Base-by-base conservation (phyloP, 2,888 invertebrate species). In the Thecophora atra region DNA sequence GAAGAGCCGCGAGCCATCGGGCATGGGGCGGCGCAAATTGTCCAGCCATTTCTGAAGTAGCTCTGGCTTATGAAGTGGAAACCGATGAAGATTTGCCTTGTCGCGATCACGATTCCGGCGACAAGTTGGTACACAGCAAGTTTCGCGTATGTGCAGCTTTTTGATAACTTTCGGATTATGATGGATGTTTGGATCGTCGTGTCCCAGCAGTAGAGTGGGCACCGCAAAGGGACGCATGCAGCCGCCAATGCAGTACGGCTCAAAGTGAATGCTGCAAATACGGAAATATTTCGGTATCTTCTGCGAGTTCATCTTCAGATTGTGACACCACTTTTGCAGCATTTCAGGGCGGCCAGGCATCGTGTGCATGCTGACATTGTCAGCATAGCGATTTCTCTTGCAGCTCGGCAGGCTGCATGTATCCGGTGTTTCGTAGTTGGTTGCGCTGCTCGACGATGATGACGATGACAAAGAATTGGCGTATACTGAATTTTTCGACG, bases 221-320 rank as follows among this genome's bases (percentile, higher is more conserved):
- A 83, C 84, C 1, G 83, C 83, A 74, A 83, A 83, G 0, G 83
- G 83, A 47, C 83, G 82, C 83, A 83, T 83, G 52, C 83, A 83
- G 11, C 83, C 83, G 7, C 83, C 83, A 72, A 83, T 83, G 75
- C 83, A 83, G 37, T 83, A 84, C 8, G 82, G 76, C 64, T 83
- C 83, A 64, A 83, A 83, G 70, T 83, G 83, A 1, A 80, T 77
- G 64, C 84, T 83, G 63, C 83, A 83, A 21, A 83, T 80, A 6
- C 83, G 78, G 73, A 83, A 80, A 13, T 83, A 82, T 70, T 83
- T 83, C 68, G 83, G 82, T 77, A 83, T 78, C 70, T 80, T 81
- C 3, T 79, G 77, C 56, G 81, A 78, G 64, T 80, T 76, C 73
- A 83, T 79, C 72, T 82, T 84, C 0, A 83, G 73, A 72, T 83